phyloP scores from a whole-genome alignment of 2,797 vertebrate genomes.

The Podargus strigoides region DNA sequence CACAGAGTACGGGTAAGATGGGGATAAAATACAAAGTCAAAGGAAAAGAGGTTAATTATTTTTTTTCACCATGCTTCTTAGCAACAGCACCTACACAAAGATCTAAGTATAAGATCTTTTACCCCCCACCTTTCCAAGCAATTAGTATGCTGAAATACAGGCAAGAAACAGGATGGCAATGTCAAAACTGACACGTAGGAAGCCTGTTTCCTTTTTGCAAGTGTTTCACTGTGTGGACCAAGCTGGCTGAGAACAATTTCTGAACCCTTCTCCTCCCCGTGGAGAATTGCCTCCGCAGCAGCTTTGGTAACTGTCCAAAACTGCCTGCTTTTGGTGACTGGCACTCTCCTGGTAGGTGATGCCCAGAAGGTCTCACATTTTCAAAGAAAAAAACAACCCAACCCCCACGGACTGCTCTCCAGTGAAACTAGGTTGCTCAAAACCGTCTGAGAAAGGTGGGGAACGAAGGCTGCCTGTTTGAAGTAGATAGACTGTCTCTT shows the following conservation, averaged over 20 bases:
- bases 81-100: slow-evolving; percentile 52
- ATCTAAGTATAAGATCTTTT: slow-evolving; percentile 47
- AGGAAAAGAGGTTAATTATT: not conserved
- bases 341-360: not conserved
- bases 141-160: slow-evolving; percentile 34
- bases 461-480: slow-evolving; percentile 14
- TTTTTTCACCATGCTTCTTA: not conserved
- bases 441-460: slow-evolving; percentile 45
- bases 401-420: not conserved
- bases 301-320: slow-evolving; percentile 12
- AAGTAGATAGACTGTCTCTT: slow-evolving; percentile 22
- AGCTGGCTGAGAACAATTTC: slow-evolving; percentile 2
- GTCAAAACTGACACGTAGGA: slow-evolving; percentile 37
- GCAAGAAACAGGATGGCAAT: slow-evolving; percentile 5
- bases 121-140: slow-evolving; percentile 33
- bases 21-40: not conserved
- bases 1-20: not conserved
- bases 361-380: not conserved
- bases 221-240: not conserved
- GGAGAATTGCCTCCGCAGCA: slow-evolving; percentile 17
- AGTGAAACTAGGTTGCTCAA: slow-evolving; percentile 40
- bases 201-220: slow-evolving; percentile 3
- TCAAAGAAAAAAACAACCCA: not conserved
- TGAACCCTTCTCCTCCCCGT: not conserved
- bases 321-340: not conserved